These are phyloP conservation scores for Adineta ricciae DNA, from an alignment of 2,888 invertebrate species.

Conservation along the genomic window DNA sequence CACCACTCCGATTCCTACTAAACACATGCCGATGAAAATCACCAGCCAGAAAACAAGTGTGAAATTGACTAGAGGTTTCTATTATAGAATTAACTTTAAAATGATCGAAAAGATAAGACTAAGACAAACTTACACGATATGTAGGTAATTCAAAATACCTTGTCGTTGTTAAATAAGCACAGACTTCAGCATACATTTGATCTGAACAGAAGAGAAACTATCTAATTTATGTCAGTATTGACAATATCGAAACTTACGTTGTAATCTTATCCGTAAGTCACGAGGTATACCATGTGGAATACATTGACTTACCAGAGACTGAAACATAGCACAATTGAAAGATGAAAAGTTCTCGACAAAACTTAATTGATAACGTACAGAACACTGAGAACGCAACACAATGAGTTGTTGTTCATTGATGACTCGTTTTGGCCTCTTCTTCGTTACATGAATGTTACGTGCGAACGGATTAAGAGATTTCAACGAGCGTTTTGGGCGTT, in stretches of 20 bases:
- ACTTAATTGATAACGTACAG: background rate
- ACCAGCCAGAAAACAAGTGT: constrained; percentile 11
- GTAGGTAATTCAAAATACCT: constrained; percentile 4
- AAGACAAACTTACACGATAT: background rate
- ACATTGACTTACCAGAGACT: background rate
- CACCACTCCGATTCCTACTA: background rate
- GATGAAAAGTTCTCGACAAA: background rate
- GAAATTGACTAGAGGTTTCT: background rate
- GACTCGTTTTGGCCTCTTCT: background rate
- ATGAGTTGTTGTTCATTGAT: background rate
- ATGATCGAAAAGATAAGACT: background rate
- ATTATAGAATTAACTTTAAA: background rate
- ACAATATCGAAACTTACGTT: background rate
- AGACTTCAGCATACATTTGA: background rate
- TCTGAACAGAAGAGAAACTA: background rate
- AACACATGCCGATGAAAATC: constrained; percentile 2
- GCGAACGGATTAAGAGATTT: background rate
- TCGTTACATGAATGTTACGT: background rate
- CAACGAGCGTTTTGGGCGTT: constrained; percentile 32
- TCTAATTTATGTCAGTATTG: background rate
- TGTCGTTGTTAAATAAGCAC: background rate
- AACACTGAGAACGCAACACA: background rate
- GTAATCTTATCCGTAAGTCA: background rate
- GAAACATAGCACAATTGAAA: background rate
- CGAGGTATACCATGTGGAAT: background rate